phyloP scores from a whole-genome alignment of 2,888 invertebrate species.

The Abscondita cerata region DNA sequence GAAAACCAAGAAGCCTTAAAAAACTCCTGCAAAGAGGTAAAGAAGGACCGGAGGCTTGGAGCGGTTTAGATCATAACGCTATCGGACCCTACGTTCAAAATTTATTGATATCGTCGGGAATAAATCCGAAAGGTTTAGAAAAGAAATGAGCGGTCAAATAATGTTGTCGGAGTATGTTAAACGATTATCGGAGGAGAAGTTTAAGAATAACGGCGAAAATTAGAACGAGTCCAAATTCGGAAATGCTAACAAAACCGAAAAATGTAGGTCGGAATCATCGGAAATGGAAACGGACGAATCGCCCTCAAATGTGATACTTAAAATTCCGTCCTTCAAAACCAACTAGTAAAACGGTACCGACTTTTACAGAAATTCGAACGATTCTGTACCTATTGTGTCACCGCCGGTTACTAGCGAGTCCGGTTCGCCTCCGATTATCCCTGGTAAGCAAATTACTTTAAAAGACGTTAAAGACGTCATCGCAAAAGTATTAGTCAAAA shows the following conservation, averaged over 20 bases:
- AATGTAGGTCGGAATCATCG: conserved; percentile 54
- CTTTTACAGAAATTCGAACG: conserved; percentile 52
- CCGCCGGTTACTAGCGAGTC: conserved; percentile 62
- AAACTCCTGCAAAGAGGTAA: conserved; percentile 61
- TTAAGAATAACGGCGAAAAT: conserved; percentile 49
- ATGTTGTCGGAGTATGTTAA: conserved; percentile 65
- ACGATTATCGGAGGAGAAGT: conserved; percentile 61
- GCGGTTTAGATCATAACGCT: conserved; percentile 60
- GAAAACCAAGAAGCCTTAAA: conserved; percentile 63
- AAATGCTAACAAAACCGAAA: conserved; percentile 51
- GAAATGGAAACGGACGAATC: conserved; percentile 63
- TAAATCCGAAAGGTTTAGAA: conserved; percentile 51
- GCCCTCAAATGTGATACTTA: conserved; percentile 79
- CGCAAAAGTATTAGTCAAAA: conserved; percentile 89
- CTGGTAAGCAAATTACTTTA: conserved; percentile 68
- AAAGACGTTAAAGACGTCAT: conserved; percentile 93
- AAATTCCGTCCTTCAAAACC: conserved; percentile 92
- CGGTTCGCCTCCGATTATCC: conserved; percentile 63
- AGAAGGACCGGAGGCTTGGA: conserved; percentile 55
- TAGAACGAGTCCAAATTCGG: conserved; percentile 58
- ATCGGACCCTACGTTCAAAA: conserved; percentile 65
- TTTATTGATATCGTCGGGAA: conserved; percentile 58
- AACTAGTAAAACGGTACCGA: conserved; percentile 61
- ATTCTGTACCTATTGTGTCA: conserved; percentile 55
- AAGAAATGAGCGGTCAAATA: conserved; percentile 54